Percentiles rank a stretch among this genome's conserved stretches.
phyloP scores from a whole-genome alignment of 2,113 vertebrate species.

The Pituophis catenifer region DNA sequence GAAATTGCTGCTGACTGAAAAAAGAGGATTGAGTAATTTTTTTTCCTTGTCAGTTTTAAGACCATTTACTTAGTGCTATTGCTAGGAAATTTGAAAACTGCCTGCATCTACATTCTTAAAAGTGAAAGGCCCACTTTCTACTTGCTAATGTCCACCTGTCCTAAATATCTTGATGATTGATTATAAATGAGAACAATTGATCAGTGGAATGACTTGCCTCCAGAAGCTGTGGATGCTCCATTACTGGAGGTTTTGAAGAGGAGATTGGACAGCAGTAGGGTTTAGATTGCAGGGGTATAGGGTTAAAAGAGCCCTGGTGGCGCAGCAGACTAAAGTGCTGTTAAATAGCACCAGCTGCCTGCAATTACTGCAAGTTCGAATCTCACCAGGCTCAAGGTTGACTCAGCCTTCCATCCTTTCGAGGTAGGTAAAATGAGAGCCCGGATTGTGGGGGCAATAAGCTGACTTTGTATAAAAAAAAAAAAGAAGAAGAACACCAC shows the following conservation, averaged over 20 bases:
- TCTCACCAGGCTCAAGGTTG: too few species aligned
- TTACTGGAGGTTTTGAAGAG: background rate
- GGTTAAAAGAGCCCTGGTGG: background rate
- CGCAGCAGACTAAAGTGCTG: too few species aligned
- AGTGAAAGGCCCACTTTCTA: conserved; percentile 8
- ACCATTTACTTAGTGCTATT: conserved; percentile 49
- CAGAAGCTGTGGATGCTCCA: background rate
- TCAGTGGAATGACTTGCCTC: background rate
- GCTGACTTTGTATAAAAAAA: too few species aligned
- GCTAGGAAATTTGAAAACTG: conserved; percentile 43
- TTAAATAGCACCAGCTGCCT: too few species aligned
- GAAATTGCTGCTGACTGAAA: conserved; percentile 50
- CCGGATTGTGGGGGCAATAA: too few species aligned
- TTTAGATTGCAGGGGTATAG: background rate
- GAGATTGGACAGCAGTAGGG: background rate
- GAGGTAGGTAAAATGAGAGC: too few species aligned
- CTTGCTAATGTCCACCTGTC: conserved; percentile 49
- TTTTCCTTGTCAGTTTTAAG: background rate
- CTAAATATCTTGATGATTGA: background rate
- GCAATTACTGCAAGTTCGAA: too few species aligned
- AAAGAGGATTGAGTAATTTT: conserved; percentile 23
- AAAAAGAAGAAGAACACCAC: too few species aligned
- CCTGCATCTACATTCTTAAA: conserved; percentile 53
- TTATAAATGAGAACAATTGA: background rate
- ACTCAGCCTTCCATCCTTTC: too few species aligned